A percentile compares a stretch with the other conserved stretches of the same genome.
phyloP scores from a whole-genome alignment of 2,113 vertebrate species.

The Meles meles region DNA sequence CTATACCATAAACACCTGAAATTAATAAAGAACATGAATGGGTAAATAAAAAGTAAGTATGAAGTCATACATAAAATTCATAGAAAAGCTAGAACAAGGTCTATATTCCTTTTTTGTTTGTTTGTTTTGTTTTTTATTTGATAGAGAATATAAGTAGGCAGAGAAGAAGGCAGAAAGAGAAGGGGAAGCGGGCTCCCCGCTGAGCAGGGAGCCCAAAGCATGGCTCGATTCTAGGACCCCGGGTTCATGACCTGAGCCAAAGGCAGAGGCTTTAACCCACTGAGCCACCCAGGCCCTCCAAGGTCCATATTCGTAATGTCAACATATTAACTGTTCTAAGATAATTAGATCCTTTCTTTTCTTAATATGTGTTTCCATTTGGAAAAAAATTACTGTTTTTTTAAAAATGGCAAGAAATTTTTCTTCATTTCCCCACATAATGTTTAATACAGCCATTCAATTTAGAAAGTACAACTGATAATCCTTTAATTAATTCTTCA shows the following conservation, averaged over 20 bases:
- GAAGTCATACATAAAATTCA: not conserved
- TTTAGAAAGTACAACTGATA: not conserved
- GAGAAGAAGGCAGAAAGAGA: too few species aligned
- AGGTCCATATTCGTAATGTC: not conserved
- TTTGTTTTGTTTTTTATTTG: too few species aligned
- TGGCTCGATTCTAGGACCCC: too few species aligned
- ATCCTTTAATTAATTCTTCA: not conserved
- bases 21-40: not conserved
- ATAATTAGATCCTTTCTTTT: not conserved
- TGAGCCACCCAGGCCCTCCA: too few species aligned
- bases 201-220: too few species aligned
- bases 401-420: not conserved
- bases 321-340: not conserved
- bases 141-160: too few species aligned
- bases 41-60: not conserved
- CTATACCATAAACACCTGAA: not conserved
- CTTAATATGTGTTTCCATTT: not conserved
- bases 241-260: too few species aligned
- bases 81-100: not conserved
- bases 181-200: too few species aligned
- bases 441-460: not conserved
- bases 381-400: slow-evolving; percentile 17
- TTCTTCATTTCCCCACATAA: not conserved
- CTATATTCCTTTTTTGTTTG: not conserved
- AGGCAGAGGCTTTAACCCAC: too few species aligned